A percentile compares a stretch with the other conserved stretches of the same genome.
Evolutionary conservation across 2,888 invertebrate species (phyloP).

Genomic region (Papilio elwesi): DNA sequence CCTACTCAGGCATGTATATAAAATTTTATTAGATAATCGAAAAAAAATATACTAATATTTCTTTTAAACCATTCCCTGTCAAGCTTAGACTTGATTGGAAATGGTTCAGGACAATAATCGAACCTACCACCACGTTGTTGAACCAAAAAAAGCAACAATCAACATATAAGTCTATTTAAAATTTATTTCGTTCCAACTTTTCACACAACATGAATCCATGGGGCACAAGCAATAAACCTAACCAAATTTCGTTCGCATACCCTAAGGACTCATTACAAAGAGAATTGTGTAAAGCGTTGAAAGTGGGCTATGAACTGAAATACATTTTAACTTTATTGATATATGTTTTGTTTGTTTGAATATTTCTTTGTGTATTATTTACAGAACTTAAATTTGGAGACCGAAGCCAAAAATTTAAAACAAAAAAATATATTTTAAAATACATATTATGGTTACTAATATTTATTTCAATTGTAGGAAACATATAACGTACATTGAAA

Average conservation of each 20-base stretch:
- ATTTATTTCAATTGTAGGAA: too few relatives aligned
- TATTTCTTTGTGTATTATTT: constrained; percentile 12
- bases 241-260: constrained; percentile 37
- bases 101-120: too few relatives aligned
- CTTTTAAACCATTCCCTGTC: too few relatives aligned
- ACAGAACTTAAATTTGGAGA: constrained; percentile 12
- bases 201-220: constrained; percentile 35
- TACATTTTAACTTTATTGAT: constrained; percentile 38
- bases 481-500: too few relatives aligned
- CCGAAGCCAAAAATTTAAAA: not conserved
- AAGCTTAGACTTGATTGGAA: too few relatives aligned
- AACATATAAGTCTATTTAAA: constrained; percentile 27
- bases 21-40: too few relatives aligned
- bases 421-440: not conserved
- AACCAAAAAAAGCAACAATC: constrained; percentile 3
- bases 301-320: constrained; percentile 35
- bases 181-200: constrained; percentile 36
- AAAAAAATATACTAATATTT: too few relatives aligned
- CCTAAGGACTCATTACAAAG: constrained; percentile 36
- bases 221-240: constrained; percentile 39
- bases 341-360: constrained; percentile 27
- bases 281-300: constrained; percentile 39
- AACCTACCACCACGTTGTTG: too few relatives aligned
- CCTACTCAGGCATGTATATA: too few relatives aligned
- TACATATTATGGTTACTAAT: not conserved